Percentiles rank a stretch among this genome's conserved stretches.
Conservation (phyloP, 2,113 vertebrate species). For the Rhinoderma darwinii region DNA sequence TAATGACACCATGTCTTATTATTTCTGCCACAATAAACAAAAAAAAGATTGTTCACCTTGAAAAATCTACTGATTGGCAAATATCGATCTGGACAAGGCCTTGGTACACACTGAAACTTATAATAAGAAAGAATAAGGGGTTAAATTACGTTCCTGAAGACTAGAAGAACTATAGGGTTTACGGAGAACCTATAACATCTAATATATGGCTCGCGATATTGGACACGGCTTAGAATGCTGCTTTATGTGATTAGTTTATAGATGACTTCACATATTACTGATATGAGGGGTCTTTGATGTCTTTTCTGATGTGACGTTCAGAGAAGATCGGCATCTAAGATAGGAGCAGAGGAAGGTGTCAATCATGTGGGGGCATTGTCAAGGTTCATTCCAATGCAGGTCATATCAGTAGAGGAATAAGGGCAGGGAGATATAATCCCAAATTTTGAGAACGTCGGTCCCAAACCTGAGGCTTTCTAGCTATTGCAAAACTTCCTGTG, state of each 20-base stretch:
- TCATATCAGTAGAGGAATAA: neutral
- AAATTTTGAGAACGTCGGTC: no score
- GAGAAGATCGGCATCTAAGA: neutral
- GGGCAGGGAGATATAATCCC: neutral
- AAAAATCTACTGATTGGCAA: conserved; percentile 15
- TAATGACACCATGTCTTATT: neutral
- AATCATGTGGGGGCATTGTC: neutral
- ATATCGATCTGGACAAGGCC: neutral
- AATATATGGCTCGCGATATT: neutral
- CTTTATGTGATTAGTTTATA: neutral
- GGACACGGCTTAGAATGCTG: neutral
- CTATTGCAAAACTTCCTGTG: no score
- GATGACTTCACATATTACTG: neutral
- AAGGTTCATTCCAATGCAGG: neutral
- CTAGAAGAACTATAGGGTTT: neutral
- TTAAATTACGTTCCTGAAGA: neutral
- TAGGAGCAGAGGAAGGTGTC: neutral
- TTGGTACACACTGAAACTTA: no score
- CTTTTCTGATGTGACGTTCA: neutral
- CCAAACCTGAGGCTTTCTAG: no score
- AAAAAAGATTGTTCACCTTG: neutral
- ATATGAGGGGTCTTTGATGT: conserved; percentile 5
- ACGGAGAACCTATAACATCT: neutral
- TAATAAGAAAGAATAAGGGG: no score
- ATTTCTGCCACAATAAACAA: neutral